Evolutionary conservation across 2,797 vertebrate genomes (phyloP), one percentile per base, ranked within the genome.

Genomic region (Sebastes itinus): DNA sequence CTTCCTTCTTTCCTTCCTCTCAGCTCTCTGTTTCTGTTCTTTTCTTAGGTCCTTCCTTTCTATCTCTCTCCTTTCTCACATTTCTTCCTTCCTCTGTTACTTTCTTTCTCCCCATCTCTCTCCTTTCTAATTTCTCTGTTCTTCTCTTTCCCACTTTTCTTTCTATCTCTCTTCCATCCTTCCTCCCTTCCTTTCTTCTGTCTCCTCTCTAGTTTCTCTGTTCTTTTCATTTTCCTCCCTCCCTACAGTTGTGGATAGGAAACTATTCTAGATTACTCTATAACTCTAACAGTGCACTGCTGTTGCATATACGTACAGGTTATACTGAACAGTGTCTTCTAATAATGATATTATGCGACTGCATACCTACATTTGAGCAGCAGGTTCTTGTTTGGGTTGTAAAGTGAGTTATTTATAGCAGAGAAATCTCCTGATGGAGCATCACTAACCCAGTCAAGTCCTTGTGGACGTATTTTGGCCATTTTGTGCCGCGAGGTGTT

Each of bases 351-450:
- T 42, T 14, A 42, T 42, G 13, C 13, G 0, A 42, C 38, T 42
- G 38, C 38, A 42, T 42, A 42, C 13, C 38, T 42, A 42, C 5
- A 42, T 42, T 42, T 42, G 42, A 18, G 75, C 23, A 27, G 28
- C 64, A 54, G 73, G 9, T 71, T 56, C 9, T 23, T 62, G 58
- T 72, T 68, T 18, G 8, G 52, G 13, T 35, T 76, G 70, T 12
- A 22, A 49, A 66, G 46, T 64, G 22, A 65, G 42, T 55, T 81
- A 65, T 80, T 75, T 80, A 62, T 71, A 86, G 54, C 20, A n/a
- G 25, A 42, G 12, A 67, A 52, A 42, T 72, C 33, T 28, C 12
- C 35, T 2, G 60, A 6, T 59, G 38, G 4, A 22, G 18, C 42
- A 52, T n/a, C 49, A 38, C 61, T 33, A 59, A 63, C 23, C 30